Conservation (phyloP, 2,797 vertebrate genomes). For the Ptychobarbus kaznakovi region DNA sequence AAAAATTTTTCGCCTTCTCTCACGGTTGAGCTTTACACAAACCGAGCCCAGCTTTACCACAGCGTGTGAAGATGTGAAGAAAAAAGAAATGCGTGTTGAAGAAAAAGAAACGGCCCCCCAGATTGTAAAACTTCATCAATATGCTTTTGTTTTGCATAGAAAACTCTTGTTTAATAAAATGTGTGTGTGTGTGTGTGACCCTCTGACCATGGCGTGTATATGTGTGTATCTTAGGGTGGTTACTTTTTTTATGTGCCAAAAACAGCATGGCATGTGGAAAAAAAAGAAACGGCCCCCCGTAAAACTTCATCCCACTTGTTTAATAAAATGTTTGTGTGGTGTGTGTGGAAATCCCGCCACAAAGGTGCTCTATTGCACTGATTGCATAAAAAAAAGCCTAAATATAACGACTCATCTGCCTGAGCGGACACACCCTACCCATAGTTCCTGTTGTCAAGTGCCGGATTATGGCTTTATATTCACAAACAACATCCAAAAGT, state of each 20-base stretch:
- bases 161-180: conserved; percentile 7
- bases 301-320: too few species aligned
- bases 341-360: too few species aligned
- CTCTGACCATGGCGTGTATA: conserved; percentile 38
- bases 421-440: conserved; percentile 67
- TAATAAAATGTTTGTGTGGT: too few species aligned
- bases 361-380: conserved; percentile 64
- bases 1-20: too few species aligned
- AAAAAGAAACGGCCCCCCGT: too few species aligned
- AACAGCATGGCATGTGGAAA: too few species aligned
- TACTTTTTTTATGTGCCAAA: too few species aligned
- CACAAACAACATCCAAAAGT: neutral
- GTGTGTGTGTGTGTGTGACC: conserved; percentile 23
- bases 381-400: conserved; percentile 60
- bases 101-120: neutral
- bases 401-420: conserved; percentile 68
- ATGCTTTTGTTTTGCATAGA: neutral
- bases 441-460: conserved; percentile 70
- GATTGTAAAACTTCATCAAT: conserved; percentile 1
- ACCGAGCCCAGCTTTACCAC: neutral
- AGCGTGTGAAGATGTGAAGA: neutral
- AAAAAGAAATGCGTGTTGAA: too few species aligned
- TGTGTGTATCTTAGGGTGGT: conserved; percentile 41
- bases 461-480: neutral
- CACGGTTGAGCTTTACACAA: too few species aligned